Conservation (phyloP, 2,797 vertebrate species). For the Synanceia verrucosa region DNA sequence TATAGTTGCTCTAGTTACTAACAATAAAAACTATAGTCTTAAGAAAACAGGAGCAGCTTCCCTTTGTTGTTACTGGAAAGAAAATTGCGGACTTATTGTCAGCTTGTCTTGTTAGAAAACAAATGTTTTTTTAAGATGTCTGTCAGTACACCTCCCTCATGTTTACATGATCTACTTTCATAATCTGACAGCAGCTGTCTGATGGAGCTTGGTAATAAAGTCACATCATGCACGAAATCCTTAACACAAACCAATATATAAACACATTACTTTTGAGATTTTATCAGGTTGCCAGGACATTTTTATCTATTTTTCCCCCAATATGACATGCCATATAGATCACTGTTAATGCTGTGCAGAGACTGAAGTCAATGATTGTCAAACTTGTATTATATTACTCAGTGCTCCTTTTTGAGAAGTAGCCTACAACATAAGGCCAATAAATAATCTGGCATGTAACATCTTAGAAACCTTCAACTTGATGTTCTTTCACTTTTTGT, state of each 20-base stretch:
- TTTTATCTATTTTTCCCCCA: background rate
- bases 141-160: background rate
- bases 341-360: background rate
- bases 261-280: background rate
- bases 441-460: background rate
- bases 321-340: background rate
- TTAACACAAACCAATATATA: background rate
- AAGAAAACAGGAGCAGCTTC: background rate
- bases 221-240: background rate
- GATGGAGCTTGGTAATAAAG: slow-evolving; percentile 6
- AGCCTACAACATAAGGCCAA: background rate
- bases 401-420: background rate
- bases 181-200: slow-evolving; percentile 19
- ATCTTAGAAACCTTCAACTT: background rate
- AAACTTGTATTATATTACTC: background rate
- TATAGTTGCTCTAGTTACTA: no score
- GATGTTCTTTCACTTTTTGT: background rate
- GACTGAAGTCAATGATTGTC: background rate
- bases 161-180: slow-evolving; percentile 23
- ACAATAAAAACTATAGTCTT: background rate
- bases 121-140: background rate
- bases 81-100: background rate
- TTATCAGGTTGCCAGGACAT: background rate
- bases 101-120: background rate
- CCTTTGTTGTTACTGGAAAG: background rate